Conservation (phyloP, 2,888 invertebrate genomes). For the Blera fallax region DNA sequence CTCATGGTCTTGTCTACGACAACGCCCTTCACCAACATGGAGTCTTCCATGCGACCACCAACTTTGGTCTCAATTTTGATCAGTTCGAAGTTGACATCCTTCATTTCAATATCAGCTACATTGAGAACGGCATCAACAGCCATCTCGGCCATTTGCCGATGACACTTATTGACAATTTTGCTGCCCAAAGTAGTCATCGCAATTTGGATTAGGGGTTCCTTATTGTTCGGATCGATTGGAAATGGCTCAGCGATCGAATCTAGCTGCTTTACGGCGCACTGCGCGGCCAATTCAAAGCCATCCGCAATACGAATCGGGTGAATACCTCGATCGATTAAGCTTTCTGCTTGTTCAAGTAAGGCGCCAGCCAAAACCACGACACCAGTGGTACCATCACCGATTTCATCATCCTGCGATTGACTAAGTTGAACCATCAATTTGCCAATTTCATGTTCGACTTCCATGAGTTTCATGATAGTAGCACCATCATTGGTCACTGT, state of each 20-base stretch:
- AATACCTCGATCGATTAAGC: slow-evolving; percentile 96
- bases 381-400: slow-evolving; percentile 99
- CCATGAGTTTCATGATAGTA: slow-evolving; percentile 99
- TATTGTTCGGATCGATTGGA: slow-evolving; percentile 90
- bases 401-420: slow-evolving; percentile 99
- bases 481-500: slow-evolving; percentile 99
- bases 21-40: slow-evolving; percentile 97
- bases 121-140: slow-evolving; percentile 98
- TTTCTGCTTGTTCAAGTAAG: slow-evolving; percentile 96
- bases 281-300: slow-evolving; percentile 98
- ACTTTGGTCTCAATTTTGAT: slow-evolving; percentile 99
- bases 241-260: slow-evolving; percentile 95
- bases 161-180: slow-evolving; percentile 98
- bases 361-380: slow-evolving; percentile 94
- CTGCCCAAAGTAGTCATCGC: slow-evolving; percentile 99
- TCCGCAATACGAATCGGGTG: slow-evolving; percentile 99
- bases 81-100: slow-evolving; percentile 99
- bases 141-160: slow-evolving; percentile 98
- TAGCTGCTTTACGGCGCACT: slow-evolving; percentile 91
- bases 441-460: slow-evolving; percentile 98
- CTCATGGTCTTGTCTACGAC: slow-evolving; percentile 99
- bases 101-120: slow-evolving; percentile 94
- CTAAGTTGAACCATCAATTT: slow-evolving; percentile 98
- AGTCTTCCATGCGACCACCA: slow-evolving; percentile 98
- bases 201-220: slow-evolving; percentile 94